These are phyloP conservation scores for Oeneis ivallda DNA, from an alignment of 2,888 invertebrate genomes.

Conservation along the genomic window DNA sequence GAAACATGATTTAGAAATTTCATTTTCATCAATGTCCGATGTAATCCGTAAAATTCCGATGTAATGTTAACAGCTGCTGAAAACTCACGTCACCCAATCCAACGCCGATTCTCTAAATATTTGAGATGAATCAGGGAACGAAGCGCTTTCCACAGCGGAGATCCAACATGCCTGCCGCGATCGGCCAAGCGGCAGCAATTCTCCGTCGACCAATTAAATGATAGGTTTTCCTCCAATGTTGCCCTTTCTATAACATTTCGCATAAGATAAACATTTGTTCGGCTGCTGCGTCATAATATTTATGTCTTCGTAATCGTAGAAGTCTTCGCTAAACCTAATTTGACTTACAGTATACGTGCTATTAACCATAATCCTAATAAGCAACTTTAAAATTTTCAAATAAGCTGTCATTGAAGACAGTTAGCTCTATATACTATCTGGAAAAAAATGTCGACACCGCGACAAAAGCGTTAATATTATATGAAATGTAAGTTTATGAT, in stretches of 20 bases:
- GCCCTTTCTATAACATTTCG: conserved; percentile 80
- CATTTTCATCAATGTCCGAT: conserved; percentile 3
- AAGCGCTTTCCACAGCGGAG: conserved; percentile 33
- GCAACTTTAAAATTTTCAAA: conserved; percentile 48
- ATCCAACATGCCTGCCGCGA: conserved; percentile 48
- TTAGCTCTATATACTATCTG: conserved; percentile 49
- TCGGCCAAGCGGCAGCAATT: conserved; percentile 63
- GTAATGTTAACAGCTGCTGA: not conserved
- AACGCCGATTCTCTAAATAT: conserved; percentile 25
- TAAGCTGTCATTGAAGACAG: conserved; percentile 44
- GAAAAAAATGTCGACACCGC: conserved; percentile 63
- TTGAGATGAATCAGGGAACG: conserved; percentile 26
- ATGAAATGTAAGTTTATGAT: conserved; percentile 41
- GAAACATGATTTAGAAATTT: not conserved
- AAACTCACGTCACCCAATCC: conserved; percentile 22
- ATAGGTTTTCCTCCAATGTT: conserved; percentile 79
- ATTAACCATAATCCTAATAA: conserved; percentile 48
- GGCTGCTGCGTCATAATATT: conserved; percentile 41
- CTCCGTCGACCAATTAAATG: conserved; percentile 75
- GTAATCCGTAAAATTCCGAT: not conserved
- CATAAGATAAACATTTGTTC: conserved; percentile 70
- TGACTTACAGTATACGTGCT: conserved; percentile 45
- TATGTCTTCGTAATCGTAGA: conserved; percentile 50
- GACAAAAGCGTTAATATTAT: conserved; percentile 54
- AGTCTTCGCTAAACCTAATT: conserved; percentile 54